Percentiles rank a stretch among this genome's conserved stretches.
Evolutionary conservation across 92 coral and sea anemone genomes (phyloP).

Genomic region (Heteractis magnifica): DNA sequence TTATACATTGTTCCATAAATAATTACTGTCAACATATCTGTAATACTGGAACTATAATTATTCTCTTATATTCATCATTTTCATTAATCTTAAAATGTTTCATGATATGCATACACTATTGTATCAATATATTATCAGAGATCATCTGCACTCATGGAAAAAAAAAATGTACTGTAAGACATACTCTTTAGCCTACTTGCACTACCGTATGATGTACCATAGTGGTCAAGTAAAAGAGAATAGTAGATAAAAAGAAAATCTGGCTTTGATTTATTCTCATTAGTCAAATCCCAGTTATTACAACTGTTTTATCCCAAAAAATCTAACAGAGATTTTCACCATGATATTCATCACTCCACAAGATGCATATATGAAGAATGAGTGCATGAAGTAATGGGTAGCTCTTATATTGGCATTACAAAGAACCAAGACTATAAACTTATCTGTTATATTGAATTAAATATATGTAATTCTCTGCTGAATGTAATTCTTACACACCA

Average conservation of each 20-base stretch:
- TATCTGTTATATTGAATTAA: slow-evolving; percentile 22
- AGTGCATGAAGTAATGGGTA: background rate
- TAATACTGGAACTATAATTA: background rate
- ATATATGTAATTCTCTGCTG: slow-evolving; percentile 22
- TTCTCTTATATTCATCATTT: background rate
- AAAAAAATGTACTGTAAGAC: background rate
- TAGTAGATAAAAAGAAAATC: no score
- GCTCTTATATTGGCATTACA: slow-evolving; percentile 10
- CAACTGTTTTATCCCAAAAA: background rate
- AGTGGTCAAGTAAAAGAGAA: no score
- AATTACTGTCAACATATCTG: background rate
- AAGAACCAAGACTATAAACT: slow-evolving; percentile 12
- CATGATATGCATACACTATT: background rate
- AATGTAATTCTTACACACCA: background rate
- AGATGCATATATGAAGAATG: background rate
- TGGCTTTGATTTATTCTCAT: no score
- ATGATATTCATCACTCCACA: background rate
- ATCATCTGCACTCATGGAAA: background rate
- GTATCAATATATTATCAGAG: background rate
- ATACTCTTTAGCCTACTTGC: background rate
- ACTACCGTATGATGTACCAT: no score
- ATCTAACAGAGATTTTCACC: background rate
- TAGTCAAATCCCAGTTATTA: background rate
- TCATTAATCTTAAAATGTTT: background rate
- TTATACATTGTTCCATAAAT: background rate